Conservation (phyloP, 2,113 vertebrate genomes). For the Tympanuchus pallidicinctus region DNA sequence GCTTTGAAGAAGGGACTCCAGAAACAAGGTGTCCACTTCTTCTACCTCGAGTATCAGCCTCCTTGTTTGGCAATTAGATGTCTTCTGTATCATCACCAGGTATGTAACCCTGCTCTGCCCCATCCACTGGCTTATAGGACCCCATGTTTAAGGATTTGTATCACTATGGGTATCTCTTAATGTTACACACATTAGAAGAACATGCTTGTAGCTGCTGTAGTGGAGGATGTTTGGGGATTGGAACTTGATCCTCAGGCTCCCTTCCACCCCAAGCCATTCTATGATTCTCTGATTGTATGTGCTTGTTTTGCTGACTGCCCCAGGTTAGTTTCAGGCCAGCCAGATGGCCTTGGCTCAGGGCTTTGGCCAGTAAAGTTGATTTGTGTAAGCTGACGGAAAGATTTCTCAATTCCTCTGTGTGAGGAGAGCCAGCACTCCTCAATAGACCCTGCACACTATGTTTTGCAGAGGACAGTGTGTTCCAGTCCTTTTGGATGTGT, state of each 20-base stretch:
- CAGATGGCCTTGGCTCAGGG: neutral
- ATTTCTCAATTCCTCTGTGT: rapidly evolving
- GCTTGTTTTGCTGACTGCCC: neutral
- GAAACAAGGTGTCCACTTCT: neutral
- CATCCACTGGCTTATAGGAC: neutral
- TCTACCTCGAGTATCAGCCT: neutral
- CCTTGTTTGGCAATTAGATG: neutral
- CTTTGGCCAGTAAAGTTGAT: neutral
- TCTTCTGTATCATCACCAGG: neutral
- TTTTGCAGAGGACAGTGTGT: neutral
- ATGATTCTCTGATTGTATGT: no score
- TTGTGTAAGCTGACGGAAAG: neutral
- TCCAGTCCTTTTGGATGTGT: neutral
- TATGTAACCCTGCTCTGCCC: neutral
- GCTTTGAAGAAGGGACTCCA: neutral
- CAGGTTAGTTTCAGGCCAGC: neutral
- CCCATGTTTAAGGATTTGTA: neutral
- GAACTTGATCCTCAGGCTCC: no score
- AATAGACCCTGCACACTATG: neutral
- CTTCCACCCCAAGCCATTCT: no score
- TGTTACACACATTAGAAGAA: neutral
- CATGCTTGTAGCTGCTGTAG: neutral
- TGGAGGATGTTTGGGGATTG: neutral
- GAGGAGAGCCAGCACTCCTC: rapidly evolving
- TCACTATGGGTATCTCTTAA: neutral